Conservation (phyloP, 1,140 invertebrate genomes). For the Contarinia nasturtii region DNA sequence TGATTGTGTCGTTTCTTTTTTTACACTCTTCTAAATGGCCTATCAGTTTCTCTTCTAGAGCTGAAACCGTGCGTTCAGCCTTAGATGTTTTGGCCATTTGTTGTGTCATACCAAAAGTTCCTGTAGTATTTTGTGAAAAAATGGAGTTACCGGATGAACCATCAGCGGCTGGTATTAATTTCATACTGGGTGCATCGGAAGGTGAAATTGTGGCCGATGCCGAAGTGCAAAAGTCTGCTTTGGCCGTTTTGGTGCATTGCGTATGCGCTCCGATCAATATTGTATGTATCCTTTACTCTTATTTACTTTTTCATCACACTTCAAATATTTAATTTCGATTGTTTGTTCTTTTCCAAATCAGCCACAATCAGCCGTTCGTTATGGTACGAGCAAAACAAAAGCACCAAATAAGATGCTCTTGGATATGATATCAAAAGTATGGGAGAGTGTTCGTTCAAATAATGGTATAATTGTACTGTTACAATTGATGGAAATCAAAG, state of each 20-base stretch:
- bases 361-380: background rate
- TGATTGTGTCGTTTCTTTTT: background rate
- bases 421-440: constrained; percentile 75
- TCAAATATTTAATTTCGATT: too few species aligned
- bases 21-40: background rate
- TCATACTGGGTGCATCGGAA: constrained; percentile 64
- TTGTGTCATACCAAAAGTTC: constrained; percentile 73
- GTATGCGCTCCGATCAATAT: constrained; percentile 77
- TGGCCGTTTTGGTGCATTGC: constrained; percentile 78
- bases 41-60: constrained; percentile 30
- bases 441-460: constrained; percentile 80
- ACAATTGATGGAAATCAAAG: constrained; percentile 74
- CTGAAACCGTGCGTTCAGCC: constrained; percentile 75
- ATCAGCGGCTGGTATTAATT: constrained; percentile 51
- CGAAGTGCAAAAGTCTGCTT: constrained; percentile 78
- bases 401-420: constrained; percentile 53
- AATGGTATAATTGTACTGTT: constrained; percentile 88
- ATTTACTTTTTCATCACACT: background rate
- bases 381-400: constrained; percentile 45
- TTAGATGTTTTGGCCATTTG: constrained; percentile 80
- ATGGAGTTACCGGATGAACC: constrained; percentile 56
- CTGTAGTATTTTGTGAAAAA: constrained; percentile 58
- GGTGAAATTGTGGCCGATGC: constrained; percentile 75
- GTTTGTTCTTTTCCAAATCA: too few species aligned
- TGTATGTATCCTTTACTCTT: constrained; percentile 28